Evolutionary conservation across 2,888 invertebrate genomes (phyloP).

Genomic region (Nezara viridula): DNA sequence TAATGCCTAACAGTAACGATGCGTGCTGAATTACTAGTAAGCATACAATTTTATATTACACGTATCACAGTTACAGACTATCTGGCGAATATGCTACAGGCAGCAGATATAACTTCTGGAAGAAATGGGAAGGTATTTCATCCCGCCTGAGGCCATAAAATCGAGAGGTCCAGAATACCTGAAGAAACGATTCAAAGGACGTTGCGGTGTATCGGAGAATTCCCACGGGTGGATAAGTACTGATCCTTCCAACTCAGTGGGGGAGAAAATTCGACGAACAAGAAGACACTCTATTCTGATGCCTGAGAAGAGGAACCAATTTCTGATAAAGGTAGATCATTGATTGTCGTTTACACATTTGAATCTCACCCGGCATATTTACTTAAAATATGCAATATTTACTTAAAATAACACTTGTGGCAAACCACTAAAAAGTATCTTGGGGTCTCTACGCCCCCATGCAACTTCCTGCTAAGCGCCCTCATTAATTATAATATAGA

Average conservation of each 20-base stretch:
- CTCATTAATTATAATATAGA: no score
- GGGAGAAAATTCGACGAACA: constrained; percentile 27
- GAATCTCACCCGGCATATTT: no score
- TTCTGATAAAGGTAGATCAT: neutral
- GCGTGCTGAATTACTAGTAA: no score
- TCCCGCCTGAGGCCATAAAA: neutral
- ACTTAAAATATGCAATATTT: no score
- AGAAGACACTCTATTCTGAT: neutral
- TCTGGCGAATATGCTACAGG: neutral
- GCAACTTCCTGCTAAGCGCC: no score
- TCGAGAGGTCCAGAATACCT: neutral
- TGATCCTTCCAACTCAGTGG: neutral
- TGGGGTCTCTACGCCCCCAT: no score
- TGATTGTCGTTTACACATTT: neutral
- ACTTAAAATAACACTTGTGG: no score
- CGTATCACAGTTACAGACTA: neutral
- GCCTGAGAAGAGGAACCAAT: neutral
- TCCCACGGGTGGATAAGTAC: neutral
- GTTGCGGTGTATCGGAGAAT: constrained; percentile 1
- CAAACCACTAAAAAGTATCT: no score
- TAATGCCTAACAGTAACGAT: no score
- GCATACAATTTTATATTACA: neutral
- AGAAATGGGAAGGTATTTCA: neutral
- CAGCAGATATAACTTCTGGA: neutral
- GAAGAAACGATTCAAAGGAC: neutral